phyloP scores from a whole-genome alignment of 2,888 invertebrate species.

The Empis stercorea region DNA sequence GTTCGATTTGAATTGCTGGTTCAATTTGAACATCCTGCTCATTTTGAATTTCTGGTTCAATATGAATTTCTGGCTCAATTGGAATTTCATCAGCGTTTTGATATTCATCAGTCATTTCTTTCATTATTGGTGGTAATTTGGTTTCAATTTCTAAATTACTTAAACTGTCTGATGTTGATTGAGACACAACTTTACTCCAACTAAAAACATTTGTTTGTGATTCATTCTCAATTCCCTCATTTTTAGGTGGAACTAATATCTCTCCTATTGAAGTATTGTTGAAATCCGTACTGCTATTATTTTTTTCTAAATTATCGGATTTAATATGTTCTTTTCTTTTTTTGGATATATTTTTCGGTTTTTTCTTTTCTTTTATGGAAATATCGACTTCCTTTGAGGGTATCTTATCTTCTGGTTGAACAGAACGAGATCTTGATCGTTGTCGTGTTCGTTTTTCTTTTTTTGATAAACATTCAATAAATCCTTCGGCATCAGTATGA shows the following conservation, averaged over 20 bases:
- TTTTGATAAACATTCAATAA: constrained; percentile 35
- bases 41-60: not conserved
- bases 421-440: constrained; percentile 36
- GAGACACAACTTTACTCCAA: too few relatives aligned
- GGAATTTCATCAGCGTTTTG: too few relatives aligned
- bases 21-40: too few relatives aligned
- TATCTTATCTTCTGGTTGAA: constrained; percentile 14
- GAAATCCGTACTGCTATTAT: too few relatives aligned
- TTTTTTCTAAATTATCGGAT: not conserved
- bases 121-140: not conserved
- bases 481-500: constrained; percentile 31
- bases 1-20: not conserved
- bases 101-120: not conserved
- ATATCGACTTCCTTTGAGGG: constrained; percentile 28
- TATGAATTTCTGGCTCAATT: not conserved
- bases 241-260: not conserved
- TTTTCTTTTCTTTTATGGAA: constrained; percentile 13
- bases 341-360: not conserved
- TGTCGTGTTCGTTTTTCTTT: constrained; percentile 23
- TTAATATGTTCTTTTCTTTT: not conserved
- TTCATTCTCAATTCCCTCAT: not conserved
- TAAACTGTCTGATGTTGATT: too few relatives aligned
- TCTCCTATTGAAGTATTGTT: not conserved
- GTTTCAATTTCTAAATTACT: not conserved
- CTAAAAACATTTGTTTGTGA: not conserved